A percentile compares a stretch with the other conserved stretches of the same genome.
Evolutionary conservation across 2,797 vertebrate genomes (phyloP).

Genomic region (Orestias chungarensis): DNA sequence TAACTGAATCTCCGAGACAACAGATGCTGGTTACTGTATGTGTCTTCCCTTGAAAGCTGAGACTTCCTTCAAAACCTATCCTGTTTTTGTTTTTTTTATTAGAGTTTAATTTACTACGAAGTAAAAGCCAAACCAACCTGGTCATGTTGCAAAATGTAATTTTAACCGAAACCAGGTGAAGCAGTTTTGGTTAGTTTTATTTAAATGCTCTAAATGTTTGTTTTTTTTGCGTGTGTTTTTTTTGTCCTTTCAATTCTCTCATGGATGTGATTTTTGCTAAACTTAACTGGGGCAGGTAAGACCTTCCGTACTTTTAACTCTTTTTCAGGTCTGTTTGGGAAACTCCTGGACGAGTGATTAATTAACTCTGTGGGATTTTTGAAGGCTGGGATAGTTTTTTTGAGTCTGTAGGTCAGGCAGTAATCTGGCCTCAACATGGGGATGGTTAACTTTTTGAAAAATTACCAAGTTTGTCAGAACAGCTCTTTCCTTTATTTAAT

Average conservation of each 20-base stretch:
- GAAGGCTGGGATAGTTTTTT: no score
- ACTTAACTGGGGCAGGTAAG: no score
- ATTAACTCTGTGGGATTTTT: neutral
- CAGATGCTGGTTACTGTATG: slow-evolving; percentile 15
- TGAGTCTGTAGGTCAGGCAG: neutral
- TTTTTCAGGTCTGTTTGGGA: neutral
- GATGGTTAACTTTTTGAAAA: neutral
- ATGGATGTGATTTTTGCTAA: no score
- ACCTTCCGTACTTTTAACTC: no score
- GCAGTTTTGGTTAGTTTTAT: no score
- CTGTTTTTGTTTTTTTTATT: neutral
- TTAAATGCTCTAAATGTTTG: no score
- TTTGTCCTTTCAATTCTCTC: no score
- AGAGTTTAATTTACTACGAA: no score
- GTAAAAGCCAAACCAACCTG: no score
- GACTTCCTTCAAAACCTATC: slow-evolving; percentile 12
- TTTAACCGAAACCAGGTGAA: no score
- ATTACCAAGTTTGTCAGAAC: neutral
- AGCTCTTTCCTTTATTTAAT: neutral
- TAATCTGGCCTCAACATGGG: neutral
- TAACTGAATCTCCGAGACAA: slow-evolving; percentile 41
- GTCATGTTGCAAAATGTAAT: no score
- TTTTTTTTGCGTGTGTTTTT: no score
- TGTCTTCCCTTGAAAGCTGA: slow-evolving; percentile 12
- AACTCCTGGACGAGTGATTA: neutral